phyloP scores from a whole-genome alignment of 2,113 vertebrate species.

The Aix galericulata region DNA sequence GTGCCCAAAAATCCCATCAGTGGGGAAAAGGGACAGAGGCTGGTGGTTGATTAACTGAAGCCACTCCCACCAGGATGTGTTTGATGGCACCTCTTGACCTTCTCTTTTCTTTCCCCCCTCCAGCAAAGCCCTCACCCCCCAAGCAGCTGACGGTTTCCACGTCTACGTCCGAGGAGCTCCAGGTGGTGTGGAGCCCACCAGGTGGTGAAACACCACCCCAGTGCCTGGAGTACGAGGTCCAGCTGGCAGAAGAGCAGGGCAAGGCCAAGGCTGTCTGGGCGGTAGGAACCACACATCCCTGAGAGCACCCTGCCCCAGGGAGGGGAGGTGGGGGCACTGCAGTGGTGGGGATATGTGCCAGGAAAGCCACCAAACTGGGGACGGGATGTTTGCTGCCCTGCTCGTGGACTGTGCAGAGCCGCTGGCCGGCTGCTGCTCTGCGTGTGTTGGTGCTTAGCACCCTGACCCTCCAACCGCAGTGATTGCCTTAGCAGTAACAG shows the following conservation, averaged over 20 bases:
- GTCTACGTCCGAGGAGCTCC: constrained; percentile 44
- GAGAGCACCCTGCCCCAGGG: accelerated
- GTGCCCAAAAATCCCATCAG: background rate
- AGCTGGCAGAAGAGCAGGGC: constrained; percentile 36
- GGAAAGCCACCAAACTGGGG: accelerated
- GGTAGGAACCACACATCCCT: constrained; percentile 24
- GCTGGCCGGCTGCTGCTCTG: accelerated
- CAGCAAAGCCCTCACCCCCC: constrained; percentile 28
- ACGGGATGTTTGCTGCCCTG: accelerated
- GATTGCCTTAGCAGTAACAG: background rate
- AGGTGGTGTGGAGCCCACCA: constrained; percentile 75
- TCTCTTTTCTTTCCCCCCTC: accelerated
- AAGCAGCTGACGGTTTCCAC: constrained; percentile 59
- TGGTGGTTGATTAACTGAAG: accelerated
- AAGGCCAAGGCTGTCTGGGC: background rate
- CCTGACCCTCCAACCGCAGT: background rate
- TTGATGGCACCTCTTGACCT: background rate
- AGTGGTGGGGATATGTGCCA: accelerated
- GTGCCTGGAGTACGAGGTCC: constrained; percentile 86
- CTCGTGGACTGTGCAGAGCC: accelerated
- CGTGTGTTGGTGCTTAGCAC: background rate
- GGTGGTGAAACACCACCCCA: constrained; percentile 60
- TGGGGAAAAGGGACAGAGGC: accelerated
- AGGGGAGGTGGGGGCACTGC: background rate
- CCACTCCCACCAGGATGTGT: background rate